Percentiles rank a stretch among this genome's conserved stretches.
Conservation (phyloP, 2,113 vertebrate genomes). For the Catharus bicknelli region DNA sequence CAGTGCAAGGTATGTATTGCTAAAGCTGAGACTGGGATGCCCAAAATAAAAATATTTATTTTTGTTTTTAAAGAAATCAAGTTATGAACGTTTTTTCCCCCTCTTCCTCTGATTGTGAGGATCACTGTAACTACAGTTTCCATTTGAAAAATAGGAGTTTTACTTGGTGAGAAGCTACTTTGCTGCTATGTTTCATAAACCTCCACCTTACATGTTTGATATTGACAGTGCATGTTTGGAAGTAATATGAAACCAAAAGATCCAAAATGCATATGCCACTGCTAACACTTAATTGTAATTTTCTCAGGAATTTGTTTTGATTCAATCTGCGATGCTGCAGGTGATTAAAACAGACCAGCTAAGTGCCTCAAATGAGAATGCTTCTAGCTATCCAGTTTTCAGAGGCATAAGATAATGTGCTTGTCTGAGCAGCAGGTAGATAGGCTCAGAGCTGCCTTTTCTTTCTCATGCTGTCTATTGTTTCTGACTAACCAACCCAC, state of each 20-base stretch:
- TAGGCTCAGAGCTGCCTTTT: conserved; percentile 43
- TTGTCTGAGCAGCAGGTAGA: conserved; percentile 16
- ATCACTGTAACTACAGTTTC: not conserved
- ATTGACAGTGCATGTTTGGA: not conserved
- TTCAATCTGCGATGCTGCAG: not conserved
- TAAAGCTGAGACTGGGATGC: not conserved
- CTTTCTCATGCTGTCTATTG: conserved; percentile 31
- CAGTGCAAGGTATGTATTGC: not conserved
- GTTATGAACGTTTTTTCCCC: not conserved
- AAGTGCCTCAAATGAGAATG: not conserved
- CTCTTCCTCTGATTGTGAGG: not conserved
- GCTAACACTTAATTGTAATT: not conserved
- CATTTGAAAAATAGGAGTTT: not conserved
- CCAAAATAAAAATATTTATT: not conserved
- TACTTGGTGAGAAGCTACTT: not conserved
- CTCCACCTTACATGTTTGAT: not conserved
- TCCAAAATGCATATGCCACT: not conserved
- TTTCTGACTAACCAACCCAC: conserved; percentile 47
- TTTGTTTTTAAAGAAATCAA: not conserved
- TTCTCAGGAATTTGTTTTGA: not conserved
- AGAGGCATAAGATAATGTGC: not conserved
- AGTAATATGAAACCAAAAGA: not conserved
- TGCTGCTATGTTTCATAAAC: not conserved
- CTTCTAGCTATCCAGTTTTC: conserved; percentile 7
- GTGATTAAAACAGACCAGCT: not conserved